Conservation (phyloP, 1,140 invertebrate species). For the Acromyrmex charruanus region DNA sequence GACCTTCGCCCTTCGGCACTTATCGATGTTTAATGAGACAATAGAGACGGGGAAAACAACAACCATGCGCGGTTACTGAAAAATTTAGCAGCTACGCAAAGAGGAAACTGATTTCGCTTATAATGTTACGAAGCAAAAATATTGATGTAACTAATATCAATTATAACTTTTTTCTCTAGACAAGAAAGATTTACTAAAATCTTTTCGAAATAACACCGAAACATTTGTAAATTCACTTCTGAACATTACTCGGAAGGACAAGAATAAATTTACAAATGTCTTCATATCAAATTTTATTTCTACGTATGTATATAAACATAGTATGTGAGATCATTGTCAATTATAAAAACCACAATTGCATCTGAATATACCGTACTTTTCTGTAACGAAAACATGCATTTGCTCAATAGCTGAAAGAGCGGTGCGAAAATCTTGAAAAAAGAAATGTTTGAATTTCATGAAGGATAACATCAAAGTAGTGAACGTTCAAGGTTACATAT, state of each 20-base stretch:
- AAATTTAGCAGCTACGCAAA: conserved; percentile 52
- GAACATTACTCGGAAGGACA: too few species aligned
- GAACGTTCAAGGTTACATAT: neutral
- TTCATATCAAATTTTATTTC: neutral
- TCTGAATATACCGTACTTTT: neutral
- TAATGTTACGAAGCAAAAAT: neutral
- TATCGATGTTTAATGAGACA: conserved; percentile 72
- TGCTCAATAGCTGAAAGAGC: neutral
- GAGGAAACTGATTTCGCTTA: conserved; percentile 44
- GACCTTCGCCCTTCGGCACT: conserved; percentile 63
- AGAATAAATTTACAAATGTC: neutral
- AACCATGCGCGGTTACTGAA: conserved; percentile 35
- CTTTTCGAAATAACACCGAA: too few species aligned
- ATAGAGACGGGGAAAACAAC: conserved; percentile 50
- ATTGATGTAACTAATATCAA: neutral
- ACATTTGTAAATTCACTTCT: too few species aligned
- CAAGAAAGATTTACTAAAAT: neutral
- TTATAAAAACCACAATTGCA: neutral
- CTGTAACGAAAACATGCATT: neutral
- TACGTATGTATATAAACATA: neutral
- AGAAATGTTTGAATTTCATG: neutral
- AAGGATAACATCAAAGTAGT: neutral
- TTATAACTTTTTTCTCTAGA: neutral
- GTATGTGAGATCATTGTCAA: neutral
- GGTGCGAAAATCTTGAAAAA: neutral